A percentile compares a stretch with the other conserved stretches of the same genome.
These are phyloP conservation scores for Ceratothoa steindachneri DNA, from an alignment of 2,888 invertebrate genomes.

Conservation along the genomic window DNA sequence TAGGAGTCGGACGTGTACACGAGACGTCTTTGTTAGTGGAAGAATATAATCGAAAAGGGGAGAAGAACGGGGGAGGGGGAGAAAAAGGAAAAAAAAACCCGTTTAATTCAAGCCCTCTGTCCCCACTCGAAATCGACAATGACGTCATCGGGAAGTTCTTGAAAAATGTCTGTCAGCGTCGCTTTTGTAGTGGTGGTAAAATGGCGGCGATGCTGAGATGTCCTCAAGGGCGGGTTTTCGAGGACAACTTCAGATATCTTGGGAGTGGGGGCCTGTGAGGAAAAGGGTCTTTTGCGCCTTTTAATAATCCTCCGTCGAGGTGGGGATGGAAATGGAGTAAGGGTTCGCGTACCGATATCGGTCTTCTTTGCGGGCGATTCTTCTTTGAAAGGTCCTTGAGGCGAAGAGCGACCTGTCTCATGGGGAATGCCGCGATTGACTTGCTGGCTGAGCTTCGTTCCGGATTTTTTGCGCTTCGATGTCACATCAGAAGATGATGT, in stretches of 20 bases:
- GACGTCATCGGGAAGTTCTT: not conserved
- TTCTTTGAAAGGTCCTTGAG: too few species aligned
- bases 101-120: not conserved
- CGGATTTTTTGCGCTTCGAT: too few species aligned
- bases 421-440: not conserved
- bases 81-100: too few species aligned
- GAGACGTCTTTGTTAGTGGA: not conserved
- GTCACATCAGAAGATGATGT: too few species aligned
- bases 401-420: not conserved
- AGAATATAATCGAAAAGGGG: not conserved
- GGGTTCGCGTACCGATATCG: too few species aligned
- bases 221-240: not conserved
- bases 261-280: not conserved
- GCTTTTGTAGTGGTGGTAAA: not conserved
- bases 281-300: not conserved
- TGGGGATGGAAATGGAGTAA: not conserved
- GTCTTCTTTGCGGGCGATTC: too few species aligned
- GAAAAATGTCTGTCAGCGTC: not conserved
- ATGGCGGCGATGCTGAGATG: too few species aligned
- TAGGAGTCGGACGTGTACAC: too few species aligned
- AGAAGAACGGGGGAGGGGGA: too few species aligned
- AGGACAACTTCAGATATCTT: not conserved
- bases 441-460: too few species aligned
- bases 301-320: not conserved
- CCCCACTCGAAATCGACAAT: conserved; percentile 13